These are phyloP conservation scores for Sipha flava DNA, from an alignment of 1,140 invertebrate species.

Conservation along the genomic window DNA sequence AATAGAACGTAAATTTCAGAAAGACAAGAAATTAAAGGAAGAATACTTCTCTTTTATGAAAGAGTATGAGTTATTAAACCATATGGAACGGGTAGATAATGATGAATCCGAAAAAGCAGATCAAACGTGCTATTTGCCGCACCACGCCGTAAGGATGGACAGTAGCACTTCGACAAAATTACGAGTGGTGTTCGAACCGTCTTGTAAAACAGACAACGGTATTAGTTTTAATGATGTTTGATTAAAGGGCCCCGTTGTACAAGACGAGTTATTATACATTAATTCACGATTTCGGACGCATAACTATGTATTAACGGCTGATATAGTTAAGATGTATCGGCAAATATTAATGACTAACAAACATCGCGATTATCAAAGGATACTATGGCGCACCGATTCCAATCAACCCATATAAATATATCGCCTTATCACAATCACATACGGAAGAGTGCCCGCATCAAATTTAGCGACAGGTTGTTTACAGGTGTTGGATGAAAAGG, in stretches of 20 bases:
- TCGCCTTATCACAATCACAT: constrained; percentile 42
- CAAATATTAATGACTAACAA: constrained; percentile 39
- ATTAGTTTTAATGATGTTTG: constrained; percentile 42
- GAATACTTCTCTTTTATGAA: not conserved
- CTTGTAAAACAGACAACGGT: constrained; percentile 40
- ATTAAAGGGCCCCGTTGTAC: constrained; percentile 36
- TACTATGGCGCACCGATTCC: constrained; percentile 38
- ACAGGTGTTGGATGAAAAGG: constrained; percentile 39
- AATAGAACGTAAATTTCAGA: not conserved
- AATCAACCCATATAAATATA: constrained; percentile 37
- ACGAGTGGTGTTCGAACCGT: constrained; percentile 40
- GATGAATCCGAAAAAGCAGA: not conserved
- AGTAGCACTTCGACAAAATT: constrained; percentile 39
- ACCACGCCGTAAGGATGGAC: constrained; percentile 38
- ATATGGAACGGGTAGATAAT: not conserved
- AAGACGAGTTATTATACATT: constrained; percentile 40
- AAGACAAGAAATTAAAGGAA: not conserved
- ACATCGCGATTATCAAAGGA: constrained; percentile 38
- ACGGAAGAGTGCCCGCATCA: constrained; percentile 41
- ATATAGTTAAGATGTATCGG: constrained; percentile 45
- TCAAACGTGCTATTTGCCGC: constrained; percentile 31
- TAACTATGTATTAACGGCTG: constrained; percentile 40
- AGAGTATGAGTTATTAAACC: not conserved
- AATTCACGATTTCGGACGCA: constrained; percentile 40
- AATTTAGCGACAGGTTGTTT: constrained; percentile 42